Conservation (phyloP, 2,888 invertebrate species). For the Argyresthia goedartella region DNA sequence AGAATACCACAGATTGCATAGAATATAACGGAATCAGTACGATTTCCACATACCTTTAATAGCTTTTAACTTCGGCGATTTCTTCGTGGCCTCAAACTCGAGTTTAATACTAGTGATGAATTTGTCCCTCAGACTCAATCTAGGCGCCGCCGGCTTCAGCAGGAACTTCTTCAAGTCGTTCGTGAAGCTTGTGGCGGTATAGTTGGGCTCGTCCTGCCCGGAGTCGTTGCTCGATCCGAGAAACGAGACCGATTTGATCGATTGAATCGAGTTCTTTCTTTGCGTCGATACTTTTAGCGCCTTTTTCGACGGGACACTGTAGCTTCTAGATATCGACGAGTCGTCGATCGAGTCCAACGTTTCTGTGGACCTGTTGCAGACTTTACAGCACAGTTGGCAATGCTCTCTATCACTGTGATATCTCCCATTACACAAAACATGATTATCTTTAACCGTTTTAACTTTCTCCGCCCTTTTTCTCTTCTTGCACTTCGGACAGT, state of each 20-base stretch:
- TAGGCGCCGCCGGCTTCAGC: slow-evolving; percentile 51
- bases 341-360: slow-evolving; percentile 52
- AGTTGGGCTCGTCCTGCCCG: slow-evolving; percentile 54
- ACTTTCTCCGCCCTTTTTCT: slow-evolving; percentile 19
- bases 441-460: slow-evolving; percentile 26
- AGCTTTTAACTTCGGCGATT: slow-evolving; percentile 58
- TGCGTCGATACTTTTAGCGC: slow-evolving; percentile 24
- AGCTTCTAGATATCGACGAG: slow-evolving; percentile 46
- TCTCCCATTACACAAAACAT: slow-evolving; percentile 46
- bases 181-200: slow-evolving; percentile 64
- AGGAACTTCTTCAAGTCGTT: slow-evolving; percentile 63
- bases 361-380: slow-evolving; percentile 50
- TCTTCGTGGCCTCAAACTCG: slow-evolving; percentile 55
- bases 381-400: slow-evolving; percentile 47
- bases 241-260: slow-evolving; percentile 62
- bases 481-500: slow-evolving; percentile 51
- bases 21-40: slow-evolving; percentile 26
- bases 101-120: slow-evolving; percentile 61
- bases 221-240: slow-evolving; percentile 55
- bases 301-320: slow-evolving; percentile 32
- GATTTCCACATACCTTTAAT: slow-evolving; percentile 67
- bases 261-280: slow-evolving; percentile 56
- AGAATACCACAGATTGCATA: too few species aligned
- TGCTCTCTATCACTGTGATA: slow-evolving; percentile 51
- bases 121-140: slow-evolving; percentile 56